A percentile compares a stretch with the other conserved stretches of the same genome.
These are phyloP conservation scores for Lithophane ornitopus DNA, from an alignment of 2,888 invertebrate species.

Conservation along the genomic window DNA sequence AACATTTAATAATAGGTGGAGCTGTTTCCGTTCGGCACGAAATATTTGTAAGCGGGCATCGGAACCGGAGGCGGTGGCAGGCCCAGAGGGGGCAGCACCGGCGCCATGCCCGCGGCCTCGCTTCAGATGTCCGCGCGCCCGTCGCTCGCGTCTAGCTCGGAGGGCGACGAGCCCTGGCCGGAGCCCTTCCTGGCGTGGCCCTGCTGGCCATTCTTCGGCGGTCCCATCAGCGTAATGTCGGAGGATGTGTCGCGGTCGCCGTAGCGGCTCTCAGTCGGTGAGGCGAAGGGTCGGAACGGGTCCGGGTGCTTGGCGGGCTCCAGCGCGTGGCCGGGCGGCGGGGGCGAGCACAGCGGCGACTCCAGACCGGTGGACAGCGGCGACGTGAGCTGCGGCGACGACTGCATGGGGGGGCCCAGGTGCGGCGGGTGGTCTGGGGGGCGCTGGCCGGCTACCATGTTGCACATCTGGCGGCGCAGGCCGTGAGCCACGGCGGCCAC, in stretches of 20 bases:
- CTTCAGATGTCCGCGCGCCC: conserved; percentile 91
- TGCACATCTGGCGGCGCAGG: conserved; percentile 96
- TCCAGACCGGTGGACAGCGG: conserved; percentile 91
- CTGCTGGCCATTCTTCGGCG: conserved; percentile 83
- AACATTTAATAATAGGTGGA: conserved; percentile 84
- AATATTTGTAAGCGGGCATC: conserved; percentile 87
- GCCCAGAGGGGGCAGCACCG: conserved; percentile 69
- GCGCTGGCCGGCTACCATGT: conserved; percentile 92
- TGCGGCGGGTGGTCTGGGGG: conserved; percentile 87
- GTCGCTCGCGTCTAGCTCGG: conserved; percentile 91
- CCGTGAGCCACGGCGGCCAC: conserved; percentile 97
- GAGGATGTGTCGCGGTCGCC: conserved; percentile 91
- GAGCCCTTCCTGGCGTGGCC: conserved; percentile 75
- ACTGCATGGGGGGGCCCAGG: conserved; percentile 85
- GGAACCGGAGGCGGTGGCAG: conserved; percentile 82
- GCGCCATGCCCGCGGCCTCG: conserved; percentile 86
- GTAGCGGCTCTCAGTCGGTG: conserved; percentile 91
- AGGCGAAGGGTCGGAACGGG: conserved; percentile 91
- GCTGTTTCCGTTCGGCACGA: conserved; percentile 85
- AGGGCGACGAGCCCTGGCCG: conserved; percentile 88
- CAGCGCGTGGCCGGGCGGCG: conserved; percentile 92
- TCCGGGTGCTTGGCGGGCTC: conserved; percentile 90
- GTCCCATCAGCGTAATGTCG: conserved; percentile 85
- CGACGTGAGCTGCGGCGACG: conserved; percentile 88
- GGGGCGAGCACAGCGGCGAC: conserved; percentile 92